A percentile compares a stretch with the other conserved stretches of the same genome.
Evolutionary conservation across 2,113 vertebrate genomes (phyloP).

Genomic region (Leptobrachium ailaonicum): DNA sequence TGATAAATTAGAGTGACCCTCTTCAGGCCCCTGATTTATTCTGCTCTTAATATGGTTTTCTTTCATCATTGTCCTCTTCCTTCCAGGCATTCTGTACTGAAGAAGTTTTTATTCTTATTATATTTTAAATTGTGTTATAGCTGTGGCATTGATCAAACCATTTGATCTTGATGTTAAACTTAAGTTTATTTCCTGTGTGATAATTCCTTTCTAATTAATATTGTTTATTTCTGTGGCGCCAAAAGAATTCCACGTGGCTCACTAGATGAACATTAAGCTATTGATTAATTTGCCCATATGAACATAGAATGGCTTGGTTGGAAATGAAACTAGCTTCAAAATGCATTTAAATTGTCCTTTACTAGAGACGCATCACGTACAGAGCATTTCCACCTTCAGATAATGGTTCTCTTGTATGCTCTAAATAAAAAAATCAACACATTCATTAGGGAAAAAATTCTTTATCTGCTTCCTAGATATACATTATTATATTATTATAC

Average conservation of each 20-base stretch:
- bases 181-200: conserved; percentile 33
- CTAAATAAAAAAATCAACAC: background rate
- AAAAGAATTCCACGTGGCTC: conserved; percentile 39
- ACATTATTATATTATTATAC: too few species aligned
- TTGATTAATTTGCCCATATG: conserved; percentile 38
- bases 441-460: background rate
- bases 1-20: conserved; percentile 37
- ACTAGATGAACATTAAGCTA: conserved; percentile 39
- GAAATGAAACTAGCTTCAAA: conserved; percentile 25
- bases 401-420: background rate
- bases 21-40: conserved; percentile 33
- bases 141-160: conserved; percentile 30
- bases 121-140: conserved; percentile 26
- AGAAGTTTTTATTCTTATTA: conserved; percentile 24
- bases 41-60: conserved; percentile 37
- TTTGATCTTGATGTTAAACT: conserved; percentile 31
- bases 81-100: conserved; percentile 27
- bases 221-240: conserved; percentile 46
- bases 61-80: conserved; percentile 35
- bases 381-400: background rate
- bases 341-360: conserved; percentile 1
- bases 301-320: conserved; percentile 22
- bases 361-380: background rate
- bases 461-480: too few species aligned
- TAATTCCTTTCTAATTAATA: conserved; percentile 47